A percentile compares a stretch with the other conserved stretches of the same genome.
Evolutionary conservation across 1,140 invertebrate genomes (phyloP).

Genomic region (Dinoponera quadriceps): DNA sequence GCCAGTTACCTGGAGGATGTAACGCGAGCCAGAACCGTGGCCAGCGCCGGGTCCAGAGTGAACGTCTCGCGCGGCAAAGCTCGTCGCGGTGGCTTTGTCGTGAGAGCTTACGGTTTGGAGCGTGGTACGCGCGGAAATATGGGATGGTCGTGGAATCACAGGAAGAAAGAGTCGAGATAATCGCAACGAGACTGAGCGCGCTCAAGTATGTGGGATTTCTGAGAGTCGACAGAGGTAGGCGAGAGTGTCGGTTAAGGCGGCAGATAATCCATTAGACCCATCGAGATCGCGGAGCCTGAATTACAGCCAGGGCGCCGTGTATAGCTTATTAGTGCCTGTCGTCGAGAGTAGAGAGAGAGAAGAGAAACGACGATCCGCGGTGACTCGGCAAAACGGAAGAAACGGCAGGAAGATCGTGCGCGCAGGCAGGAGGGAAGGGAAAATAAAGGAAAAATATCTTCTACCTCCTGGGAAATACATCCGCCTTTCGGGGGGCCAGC

Average conservation of each 20-base stretch:
- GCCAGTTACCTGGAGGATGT: constrained; percentile 65
- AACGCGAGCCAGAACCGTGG: constrained; percentile 70
- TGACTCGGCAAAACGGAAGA: constrained; percentile 16
- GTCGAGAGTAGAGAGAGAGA: neutral
- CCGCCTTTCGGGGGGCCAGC: constrained; percentile 58
- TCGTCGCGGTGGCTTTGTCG: constrained; percentile 44
- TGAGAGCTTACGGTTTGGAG: constrained; percentile 26
- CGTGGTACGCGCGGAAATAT: constrained; percentile 67
- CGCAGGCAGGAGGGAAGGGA: neutral
- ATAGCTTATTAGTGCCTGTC: constrained; percentile 29
- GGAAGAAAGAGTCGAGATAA: constrained; percentile 83
- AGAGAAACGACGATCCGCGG: neutral
- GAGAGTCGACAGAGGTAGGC: neutral
- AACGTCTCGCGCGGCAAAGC: constrained; percentile 42
- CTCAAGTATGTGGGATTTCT: constrained; percentile 31
- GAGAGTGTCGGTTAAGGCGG: constrained; percentile 16
- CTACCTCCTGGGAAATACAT: constrained; percentile 60
- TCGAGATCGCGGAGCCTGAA: constrained; percentile 23
- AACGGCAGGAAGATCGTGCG: neutral
- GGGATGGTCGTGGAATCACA: constrained; percentile 86
- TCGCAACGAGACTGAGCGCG: constrained; percentile 57
- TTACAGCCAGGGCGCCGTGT: neutral
- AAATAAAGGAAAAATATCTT: constrained; percentile 27
- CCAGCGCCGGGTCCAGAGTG: constrained; percentile 44
- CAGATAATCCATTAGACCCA: constrained; percentile 22